These are phyloP conservation scores for Tragelaphus buxtoni DNA, from an alignment of 2,113 vertebrate species.

Conservation along the genomic window DNA sequence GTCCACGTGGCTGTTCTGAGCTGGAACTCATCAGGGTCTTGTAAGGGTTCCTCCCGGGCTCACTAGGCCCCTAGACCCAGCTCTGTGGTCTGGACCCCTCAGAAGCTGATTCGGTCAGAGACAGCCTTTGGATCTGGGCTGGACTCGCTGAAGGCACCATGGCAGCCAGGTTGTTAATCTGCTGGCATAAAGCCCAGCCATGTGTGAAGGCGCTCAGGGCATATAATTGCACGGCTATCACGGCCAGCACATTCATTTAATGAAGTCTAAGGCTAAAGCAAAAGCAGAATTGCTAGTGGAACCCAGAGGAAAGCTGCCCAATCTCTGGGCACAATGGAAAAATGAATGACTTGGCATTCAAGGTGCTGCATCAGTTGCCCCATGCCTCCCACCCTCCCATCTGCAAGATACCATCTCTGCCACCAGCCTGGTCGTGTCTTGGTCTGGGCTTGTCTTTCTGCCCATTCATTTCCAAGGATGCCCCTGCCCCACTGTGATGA, in stretches of 20 bases:
- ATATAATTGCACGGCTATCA: not conserved
- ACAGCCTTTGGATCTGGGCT: not conserved
- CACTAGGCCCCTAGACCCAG: no score
- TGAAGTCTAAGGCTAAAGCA: constrained; percentile 25
- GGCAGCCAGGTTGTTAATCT: not conserved
- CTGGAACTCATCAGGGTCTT: not conserved
- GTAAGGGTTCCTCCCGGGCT: not conserved
- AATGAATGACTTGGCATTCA: not conserved
- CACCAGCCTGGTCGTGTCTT: accelerated
- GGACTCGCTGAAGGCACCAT: accelerated
- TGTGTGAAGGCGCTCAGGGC: not conserved
- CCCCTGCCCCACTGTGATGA: not conserved
- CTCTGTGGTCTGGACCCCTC: not conserved
- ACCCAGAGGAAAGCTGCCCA: not conserved
- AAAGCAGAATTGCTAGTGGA: not conserved
- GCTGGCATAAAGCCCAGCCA: not conserved
- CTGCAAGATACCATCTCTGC: not conserved
- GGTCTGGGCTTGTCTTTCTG: no score
- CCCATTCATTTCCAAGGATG: not conserved
- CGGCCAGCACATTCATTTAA: not conserved
- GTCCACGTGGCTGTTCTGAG: not conserved
- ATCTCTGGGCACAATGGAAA: not conserved
- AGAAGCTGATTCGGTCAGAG: not conserved
- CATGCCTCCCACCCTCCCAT: accelerated
- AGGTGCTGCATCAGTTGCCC: not conserved